Evolutionary conservation across 2,888 invertebrate species (phyloP).

Genomic region (Griposia aprilina): DNA sequence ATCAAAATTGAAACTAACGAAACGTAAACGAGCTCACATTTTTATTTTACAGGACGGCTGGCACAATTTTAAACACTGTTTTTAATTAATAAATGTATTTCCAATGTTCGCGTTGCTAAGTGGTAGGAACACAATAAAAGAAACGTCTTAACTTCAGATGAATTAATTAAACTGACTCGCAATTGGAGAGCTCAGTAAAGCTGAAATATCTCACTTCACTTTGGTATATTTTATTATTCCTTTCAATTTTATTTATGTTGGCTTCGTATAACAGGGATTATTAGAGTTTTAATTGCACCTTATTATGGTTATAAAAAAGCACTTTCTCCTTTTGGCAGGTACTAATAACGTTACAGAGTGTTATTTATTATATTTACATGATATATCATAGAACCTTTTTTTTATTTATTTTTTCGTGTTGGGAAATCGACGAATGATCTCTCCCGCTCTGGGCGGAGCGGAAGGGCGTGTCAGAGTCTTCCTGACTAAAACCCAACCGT

Average conservation of each 20-base stretch:
- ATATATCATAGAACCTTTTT: not conserved
- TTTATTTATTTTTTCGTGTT: no score
- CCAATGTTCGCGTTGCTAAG: conserved; percentile 70
- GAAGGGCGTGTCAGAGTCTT: no score
- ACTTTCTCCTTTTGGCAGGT: not conserved
- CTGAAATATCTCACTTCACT: conserved; percentile 57
- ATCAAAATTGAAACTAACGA: not conserved
- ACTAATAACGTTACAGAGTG: no score
- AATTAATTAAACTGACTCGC: conserved; percentile 75
- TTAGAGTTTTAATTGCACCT: not conserved
- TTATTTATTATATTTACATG: not conserved
- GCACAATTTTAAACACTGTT: conserved; percentile 62
- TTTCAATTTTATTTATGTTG: conserved; percentile 25
- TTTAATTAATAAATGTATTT: conserved; percentile 80
- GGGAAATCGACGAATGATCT: no score
- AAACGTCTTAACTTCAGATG: conserved; percentile 71
- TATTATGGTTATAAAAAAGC: not conserved
- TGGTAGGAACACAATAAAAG: conserved; percentile 73
- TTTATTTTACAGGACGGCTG: conserved; percentile 13
- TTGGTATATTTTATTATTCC: conserved; percentile 35
- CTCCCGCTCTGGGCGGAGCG: no score
- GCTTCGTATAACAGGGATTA: not conserved
- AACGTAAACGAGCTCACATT: conserved; percentile 10
- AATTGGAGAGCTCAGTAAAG: conserved; percentile 75
- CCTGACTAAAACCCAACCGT: no score